Evolutionary conservation across 2,888 invertebrate species (phyloP), one percentile per base, ranked within the genome.

Genomic region (Caenorhabditis sp.): DNA sequence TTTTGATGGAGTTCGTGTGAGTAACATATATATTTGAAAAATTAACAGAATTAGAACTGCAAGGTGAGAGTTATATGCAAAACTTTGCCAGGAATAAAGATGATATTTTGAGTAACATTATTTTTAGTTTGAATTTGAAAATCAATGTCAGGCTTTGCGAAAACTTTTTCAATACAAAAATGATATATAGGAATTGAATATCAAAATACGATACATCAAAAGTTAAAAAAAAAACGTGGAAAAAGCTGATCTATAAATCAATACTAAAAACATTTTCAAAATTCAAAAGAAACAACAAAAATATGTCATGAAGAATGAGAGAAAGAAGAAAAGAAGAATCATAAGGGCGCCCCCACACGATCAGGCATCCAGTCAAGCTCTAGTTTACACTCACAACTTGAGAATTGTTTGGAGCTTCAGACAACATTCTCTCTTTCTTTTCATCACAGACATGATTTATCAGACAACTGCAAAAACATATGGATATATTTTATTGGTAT

Each of bases 341-440:
- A 72, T 72, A 67, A 72, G 72, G 67, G 72, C 72, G 72, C 72
- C 72, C 72, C 72, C 72, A 72, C 72, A 72, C 72, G 64, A 72
- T 43, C 43, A 43, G 64, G 58, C 63, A 70, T 65, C 62, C 56
- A 66, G 21, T 53, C 53, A 67, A 63, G 67, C 71, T 67, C 59
- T 71, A 67, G 67, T 67, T 71, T 71, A 67, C 67, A 67, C 63
- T 70, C 65, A 70, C 14, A 43, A 43, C 43, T 43, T 43, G 43
- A 43, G 43, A 43, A 43, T 43, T 43, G 17, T 43, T 43, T 43
- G 17, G 43, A 43, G 43, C 3, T 17, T 43, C 43, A 43, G 14
- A 43, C 5, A 43, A 43, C 43, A 43, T 43, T 17, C 65, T 58
- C 59, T 53, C 43, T 17, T 43, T 43, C 43, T 43, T 43, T 43